phyloP scores from a whole-genome alignment of 2,888 invertebrate species.

The Argynnis bischoffii region DNA sequence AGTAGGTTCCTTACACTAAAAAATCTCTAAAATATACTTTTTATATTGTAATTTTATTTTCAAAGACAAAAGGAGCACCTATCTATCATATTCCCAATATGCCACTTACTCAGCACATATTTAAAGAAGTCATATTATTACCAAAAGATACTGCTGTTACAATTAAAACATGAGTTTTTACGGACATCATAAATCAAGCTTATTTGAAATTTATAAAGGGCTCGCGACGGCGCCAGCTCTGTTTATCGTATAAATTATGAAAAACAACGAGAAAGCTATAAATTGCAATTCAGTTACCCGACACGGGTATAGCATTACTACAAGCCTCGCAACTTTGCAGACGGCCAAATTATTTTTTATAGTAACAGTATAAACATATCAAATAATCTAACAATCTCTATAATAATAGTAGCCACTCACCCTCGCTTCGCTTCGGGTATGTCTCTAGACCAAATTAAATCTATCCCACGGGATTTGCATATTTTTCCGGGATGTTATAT shows the following conservation, averaged over 20 bases:
- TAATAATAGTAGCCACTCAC: too few relatives aligned
- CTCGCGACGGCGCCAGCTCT: slow-evolving; percentile 49
- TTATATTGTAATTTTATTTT: too few relatives aligned
- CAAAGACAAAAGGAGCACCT: too few relatives aligned
- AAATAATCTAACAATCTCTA: too few relatives aligned
- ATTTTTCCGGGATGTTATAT: too few relatives aligned
- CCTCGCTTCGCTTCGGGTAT: too few relatives aligned
- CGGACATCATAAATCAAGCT: slow-evolving; percentile 60
- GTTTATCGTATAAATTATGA: slow-evolving; percentile 72
- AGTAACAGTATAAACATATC: too few relatives aligned
- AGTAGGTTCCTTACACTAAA: too few relatives aligned
- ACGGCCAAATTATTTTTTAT: slow-evolving; percentile 7
- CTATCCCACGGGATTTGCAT: too few relatives aligned
- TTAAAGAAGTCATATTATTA: not conserved
- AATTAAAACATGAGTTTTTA: slow-evolving; percentile 54
- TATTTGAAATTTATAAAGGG: slow-evolving; percentile 66
- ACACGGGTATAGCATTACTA: slow-evolving; percentile 37
- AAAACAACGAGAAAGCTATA: slow-evolving; percentile 69
- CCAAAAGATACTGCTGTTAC: slow-evolving; percentile 5
- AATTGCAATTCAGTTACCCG: slow-evolving; percentile 63
- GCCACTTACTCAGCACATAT: not conserved
- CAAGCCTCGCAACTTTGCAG: slow-evolving; percentile 29
- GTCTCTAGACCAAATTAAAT: too few relatives aligned
- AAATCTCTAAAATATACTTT: too few relatives aligned
- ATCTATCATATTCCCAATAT: too few relatives aligned